Evolutionary conservation across 2,113 vertebrate species (phyloP), one percentile per base, ranked within the genome.

Genomic region (Python bivittatus): DNA sequence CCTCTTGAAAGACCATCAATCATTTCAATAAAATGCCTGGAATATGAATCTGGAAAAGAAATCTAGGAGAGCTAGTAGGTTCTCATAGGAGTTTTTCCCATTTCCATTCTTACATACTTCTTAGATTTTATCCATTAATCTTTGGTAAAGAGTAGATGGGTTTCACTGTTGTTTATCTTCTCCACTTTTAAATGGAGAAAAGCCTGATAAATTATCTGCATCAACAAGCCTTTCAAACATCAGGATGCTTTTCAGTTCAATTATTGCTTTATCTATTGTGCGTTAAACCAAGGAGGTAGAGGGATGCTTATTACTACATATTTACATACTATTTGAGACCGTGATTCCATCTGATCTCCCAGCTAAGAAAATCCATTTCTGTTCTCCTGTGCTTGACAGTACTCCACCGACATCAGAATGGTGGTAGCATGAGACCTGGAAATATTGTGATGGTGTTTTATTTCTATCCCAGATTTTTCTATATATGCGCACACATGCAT

Each of bases 211-310:
- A 95, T 86, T 85, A 64, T 90, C 92, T 91, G 86, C 11, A 42
- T 58, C 93, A 92, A 93, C 84, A 95, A 96, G 88, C 48, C 88
- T 95, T 96, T 95, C 93, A 95, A 96, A 96, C 95, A 96, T 96
- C 94, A 93, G 87, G 90, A 97, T 95, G 89, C 93, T 94, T 91
- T 91, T 94, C 93, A 92, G 90, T 93, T 97, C 90, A 96, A 58
- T 96, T 96, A 96, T 92, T 48, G 95, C 90, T 97, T 96, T 95
- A 95, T 95, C 68, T 58, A 96, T 86, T 93, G 90, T 91, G 95
- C 94, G 92, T 91, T 95, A 96, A 95, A 95, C 90, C 90, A 94
- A 96, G n/a, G 0, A 79, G 57, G 22, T 12, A 17, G 85, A 94
- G 92, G 94, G 91, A 94, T 22, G 27, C 92, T 93, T 96, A 96